phyloP scores from a whole-genome alignment of 2,797 vertebrate species.

The Diplodus puntazzo region DNA sequence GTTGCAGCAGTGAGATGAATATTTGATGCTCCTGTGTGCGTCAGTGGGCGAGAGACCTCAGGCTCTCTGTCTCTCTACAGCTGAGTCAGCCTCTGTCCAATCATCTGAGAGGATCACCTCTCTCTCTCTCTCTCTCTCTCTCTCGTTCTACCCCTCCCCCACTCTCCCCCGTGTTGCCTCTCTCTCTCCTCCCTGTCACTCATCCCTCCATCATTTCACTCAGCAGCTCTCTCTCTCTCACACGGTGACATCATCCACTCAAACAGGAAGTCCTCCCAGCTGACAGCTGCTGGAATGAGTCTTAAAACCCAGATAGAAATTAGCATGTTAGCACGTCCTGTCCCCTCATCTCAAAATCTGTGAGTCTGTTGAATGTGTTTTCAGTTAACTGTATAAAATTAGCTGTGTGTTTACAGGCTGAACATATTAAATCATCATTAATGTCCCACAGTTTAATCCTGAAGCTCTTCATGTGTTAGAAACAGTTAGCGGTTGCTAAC shows the following conservation, averaged over 20 bases:
- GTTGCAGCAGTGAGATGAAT: conserved; percentile 75
- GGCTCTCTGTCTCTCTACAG: conserved; percentile 3
- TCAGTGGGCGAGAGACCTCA: conserved; percentile 64
- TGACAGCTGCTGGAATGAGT: neutral
- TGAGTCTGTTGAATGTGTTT: no score
- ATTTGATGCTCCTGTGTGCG: conserved; percentile 75
- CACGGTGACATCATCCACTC: conserved; percentile 21
- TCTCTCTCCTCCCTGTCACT: neutral
- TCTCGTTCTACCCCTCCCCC: conserved; percentile 6
- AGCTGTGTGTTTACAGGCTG: no score
- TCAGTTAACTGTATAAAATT: no score
- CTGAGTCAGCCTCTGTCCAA: conserved; percentile 55
- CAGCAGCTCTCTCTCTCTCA: neutral
- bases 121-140: neutral
- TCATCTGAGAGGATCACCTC: conserved; percentile 21
- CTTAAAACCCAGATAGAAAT: no score
- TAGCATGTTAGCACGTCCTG: no score
- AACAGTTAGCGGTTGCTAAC: no score
- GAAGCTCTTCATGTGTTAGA: no score
- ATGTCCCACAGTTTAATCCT: no score
- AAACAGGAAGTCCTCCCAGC: conserved; percentile 16
- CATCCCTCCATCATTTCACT: no score
- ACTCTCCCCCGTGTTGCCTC: conserved; percentile 5
- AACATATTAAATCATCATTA: no score
- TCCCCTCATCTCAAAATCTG: no score